Evolutionary conservation across 2,797 vertebrate genomes (phyloP).

Genomic region (Buphagus erythrorhynchus): DNA sequence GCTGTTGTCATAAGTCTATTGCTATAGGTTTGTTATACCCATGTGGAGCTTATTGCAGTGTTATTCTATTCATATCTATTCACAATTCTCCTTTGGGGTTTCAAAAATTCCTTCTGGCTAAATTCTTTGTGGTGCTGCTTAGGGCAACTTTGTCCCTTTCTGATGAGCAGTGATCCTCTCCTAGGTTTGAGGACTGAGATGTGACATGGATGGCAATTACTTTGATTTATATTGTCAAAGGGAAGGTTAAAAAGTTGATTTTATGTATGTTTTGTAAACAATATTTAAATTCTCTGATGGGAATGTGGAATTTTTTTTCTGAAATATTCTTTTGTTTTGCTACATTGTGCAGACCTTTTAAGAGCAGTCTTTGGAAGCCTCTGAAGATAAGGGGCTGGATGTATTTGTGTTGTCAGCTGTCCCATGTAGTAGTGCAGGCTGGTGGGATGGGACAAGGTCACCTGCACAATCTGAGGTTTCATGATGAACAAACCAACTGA

Average conservation of each 20-base stretch:
- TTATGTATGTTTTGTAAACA: not conserved
- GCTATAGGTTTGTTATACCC: not conserved
- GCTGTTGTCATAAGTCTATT: not conserved
- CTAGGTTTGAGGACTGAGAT: not conserved
- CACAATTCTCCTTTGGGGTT: not conserved
- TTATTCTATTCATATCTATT: not conserved
- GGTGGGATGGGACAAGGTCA: not conserved
- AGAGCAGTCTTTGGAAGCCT: not conserved
- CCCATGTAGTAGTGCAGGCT: not conserved
- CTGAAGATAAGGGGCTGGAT: not conserved
- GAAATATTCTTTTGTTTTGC: not conserved
- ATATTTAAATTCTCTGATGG: not conserved
- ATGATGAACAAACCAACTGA: not conserved
- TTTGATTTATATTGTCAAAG: not conserved
- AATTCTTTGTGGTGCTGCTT: not conserved
- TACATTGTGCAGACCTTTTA: not conserved
- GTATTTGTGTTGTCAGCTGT: not conserved
- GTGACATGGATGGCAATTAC: not conserved
- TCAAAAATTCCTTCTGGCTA: not conserved
- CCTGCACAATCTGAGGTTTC: not conserved
- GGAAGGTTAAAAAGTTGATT: not conserved
- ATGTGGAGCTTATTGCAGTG: not conserved
- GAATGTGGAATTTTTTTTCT: not conserved
- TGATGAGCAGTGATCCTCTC: not conserved
- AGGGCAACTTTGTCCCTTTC: not conserved